Evolutionary conservation across 1,140 invertebrate genomes (phyloP).

Genomic region (Trigoniulus corallinus): DNA sequence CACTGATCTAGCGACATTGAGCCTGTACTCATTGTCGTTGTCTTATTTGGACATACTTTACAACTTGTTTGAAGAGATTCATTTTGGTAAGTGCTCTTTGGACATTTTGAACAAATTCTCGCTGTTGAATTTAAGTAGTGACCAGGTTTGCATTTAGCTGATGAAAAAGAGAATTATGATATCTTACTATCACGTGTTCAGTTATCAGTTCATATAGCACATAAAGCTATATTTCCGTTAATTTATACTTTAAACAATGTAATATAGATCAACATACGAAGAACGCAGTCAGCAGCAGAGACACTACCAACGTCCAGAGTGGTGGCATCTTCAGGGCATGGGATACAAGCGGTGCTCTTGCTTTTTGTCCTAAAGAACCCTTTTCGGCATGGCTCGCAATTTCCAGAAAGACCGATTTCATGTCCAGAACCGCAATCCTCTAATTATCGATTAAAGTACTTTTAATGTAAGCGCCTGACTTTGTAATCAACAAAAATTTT

Average conservation of each 20-base stretch:
- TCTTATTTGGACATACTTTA: slow-evolving; percentile 75
- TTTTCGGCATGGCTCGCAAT: slow-evolving; percentile 77
- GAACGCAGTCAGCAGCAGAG: slow-evolving; percentile 73
- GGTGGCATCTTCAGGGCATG: slow-evolving; percentile 73
- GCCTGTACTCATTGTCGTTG: slow-evolving; percentile 65
- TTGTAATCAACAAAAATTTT: neutral
- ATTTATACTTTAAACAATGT: neutral
- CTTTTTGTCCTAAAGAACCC: slow-evolving; percentile 80
- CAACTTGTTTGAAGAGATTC: slow-evolving; percentile 76
- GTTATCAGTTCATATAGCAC: too few species aligned
- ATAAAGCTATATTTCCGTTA: too few species aligned
- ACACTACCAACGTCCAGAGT: slow-evolving; percentile 66
- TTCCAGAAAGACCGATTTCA: slow-evolving; percentile 70
- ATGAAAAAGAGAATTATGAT: slow-evolving; percentile 9
- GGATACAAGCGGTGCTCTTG: slow-evolving; percentile 66
- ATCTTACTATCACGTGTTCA: too few species aligned
- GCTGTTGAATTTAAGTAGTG: slow-evolving; percentile 65
- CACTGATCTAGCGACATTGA: slow-evolving; percentile 66
- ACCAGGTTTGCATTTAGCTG: slow-evolving; percentile 36
- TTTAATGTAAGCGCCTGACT: neutral
- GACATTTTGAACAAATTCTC: slow-evolving; percentile 73
- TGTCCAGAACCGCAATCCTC: slow-evolving; percentile 76
- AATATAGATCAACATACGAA: slow-evolving; percentile 31
- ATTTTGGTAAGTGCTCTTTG: slow-evolving; percentile 83
- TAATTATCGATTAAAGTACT: slow-evolving; percentile 13